These are phyloP conservation scores for Pocota personata DNA, from an alignment of 2,888 invertebrate genomes.

Conservation along the genomic window DNA sequence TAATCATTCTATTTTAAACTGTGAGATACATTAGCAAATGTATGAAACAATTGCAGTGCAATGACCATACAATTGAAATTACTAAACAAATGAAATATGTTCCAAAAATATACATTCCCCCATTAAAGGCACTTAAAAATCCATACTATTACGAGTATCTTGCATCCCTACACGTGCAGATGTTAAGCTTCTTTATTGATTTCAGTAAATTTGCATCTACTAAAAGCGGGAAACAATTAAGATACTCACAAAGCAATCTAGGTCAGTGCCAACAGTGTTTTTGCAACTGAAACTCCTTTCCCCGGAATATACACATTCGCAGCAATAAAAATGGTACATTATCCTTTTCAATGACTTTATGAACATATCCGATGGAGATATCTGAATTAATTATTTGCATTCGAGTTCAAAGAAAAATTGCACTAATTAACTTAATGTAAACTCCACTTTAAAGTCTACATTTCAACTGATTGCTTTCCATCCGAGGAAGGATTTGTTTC, in stretches of 20 bases:
- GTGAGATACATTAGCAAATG: too few species aligned
- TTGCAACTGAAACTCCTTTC: not conserved
- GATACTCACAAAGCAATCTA: not conserved
- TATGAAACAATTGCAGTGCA: too few species aligned
- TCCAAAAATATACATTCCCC: too few species aligned
- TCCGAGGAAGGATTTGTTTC: not conserved
- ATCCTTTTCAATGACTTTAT: not conserved
- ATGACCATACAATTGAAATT: too few species aligned
- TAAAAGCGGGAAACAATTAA: constrained; percentile 17
- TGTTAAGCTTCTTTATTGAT: not conserved
- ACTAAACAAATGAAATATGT: too few species aligned
- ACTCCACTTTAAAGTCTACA: not conserved
- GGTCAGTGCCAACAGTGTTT: constrained; percentile 16
- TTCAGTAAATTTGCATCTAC: not conserved
- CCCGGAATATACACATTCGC: not conserved
- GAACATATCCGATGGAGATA: not conserved
- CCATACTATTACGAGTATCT: not conserved
- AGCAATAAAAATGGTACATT: not conserved
- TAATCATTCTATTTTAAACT: too few species aligned
- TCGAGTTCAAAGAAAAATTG: constrained; percentile 4
- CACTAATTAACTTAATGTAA: constrained; percentile 14
- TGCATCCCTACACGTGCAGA: not conserved
- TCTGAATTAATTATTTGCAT: constrained; percentile 39
- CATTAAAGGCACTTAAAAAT: too few species aligned
- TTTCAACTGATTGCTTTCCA: constrained; percentile 17